Base-by-base conservation (phyloP, 2,113 vertebrate species). In the Sitta europaea region DNA sequence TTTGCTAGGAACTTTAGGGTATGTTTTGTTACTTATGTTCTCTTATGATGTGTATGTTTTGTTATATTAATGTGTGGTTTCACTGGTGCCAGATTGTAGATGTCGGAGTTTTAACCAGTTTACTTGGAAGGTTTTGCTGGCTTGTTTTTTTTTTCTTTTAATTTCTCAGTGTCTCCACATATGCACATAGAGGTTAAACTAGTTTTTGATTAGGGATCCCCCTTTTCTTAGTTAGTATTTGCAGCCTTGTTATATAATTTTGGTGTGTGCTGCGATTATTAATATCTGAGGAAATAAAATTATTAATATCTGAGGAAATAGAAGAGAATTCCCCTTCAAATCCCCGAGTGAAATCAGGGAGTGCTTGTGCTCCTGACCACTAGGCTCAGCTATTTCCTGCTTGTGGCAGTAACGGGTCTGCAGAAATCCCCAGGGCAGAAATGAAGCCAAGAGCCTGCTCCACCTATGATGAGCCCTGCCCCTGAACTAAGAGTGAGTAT, bases 251-350 rank as follows among this genome's bases (percentile, higher is more conserved):
- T 74, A 10, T 29, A 40, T 90, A 29, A 76, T 82, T 68, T 62
- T 58, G 35, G 12, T 10, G 11, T 25, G 50, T 3, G 2, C 58
- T 54, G 67, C 62, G 50, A 17, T 21, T 58, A 57, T 23, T 65
- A 28, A 48, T 73, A 43, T 25, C n/a, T 1, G 4, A 54, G 61
- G 47, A 3, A 43, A 24, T 51, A 54, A 62, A n/a, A 17, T 21
- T 58, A 57, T 23, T 65, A 28, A 48, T 73, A 43, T 25, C n/a
- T 1, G 4, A 54, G 61, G 47, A 3, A 43, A 24, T 51, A 54
- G 58, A 48, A 23, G 61, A 68, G 61, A 97, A 96, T 90, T 96
- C 88, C 95, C 96, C 91, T 36, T 73, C 75, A 61, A 43, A 72
- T 90, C 67, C 91, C 95, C 88, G 3, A 76, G 50, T n/a, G n/a